Base-by-base conservation (phyloP, 2,888 invertebrate species). In the Dilophus febrilis region DNA sequence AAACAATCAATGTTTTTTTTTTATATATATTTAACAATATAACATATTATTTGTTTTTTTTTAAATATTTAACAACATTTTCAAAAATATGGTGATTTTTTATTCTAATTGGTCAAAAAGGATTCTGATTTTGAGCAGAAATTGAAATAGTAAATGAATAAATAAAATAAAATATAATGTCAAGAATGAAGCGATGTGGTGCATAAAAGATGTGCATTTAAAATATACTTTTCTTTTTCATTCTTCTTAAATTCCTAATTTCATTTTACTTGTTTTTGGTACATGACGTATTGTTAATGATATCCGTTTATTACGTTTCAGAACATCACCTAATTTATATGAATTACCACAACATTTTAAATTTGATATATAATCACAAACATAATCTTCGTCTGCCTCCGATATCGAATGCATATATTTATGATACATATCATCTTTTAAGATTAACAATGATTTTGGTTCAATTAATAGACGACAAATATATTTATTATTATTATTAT, bases 231-330 rank as follows among this genome's bases (percentile, higher is more conserved):
- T n/a, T n/a, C n/a, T n/a, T n/a, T n/a, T n/a, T n/a, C n/a, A n/a
- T n/a, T 22, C 27, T 14, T 38, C 56, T 61, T 64, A 60, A 59
- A 63, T 34, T 38, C 64, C 64, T 53, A 77, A 58, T 64, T 78
- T 81, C 55, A 85, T 68, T 61, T 74, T 75, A 40, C 74, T 73
- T 31, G 85, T 81, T 65, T 86, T 91, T 33, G 91, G 91, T 29
- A 94, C 92, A 71, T 88, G 80, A 56, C 95, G 71, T 49, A 95
- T 88, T 12, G 94, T 95, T 38, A 95, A 61, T 12, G 94, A 95
- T 46, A 92, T 65, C 52, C 95, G 72, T 6, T 80, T 84, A 46
- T 90, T 64, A 47, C 95, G 72, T 12, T 80, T 81, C 18, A 87
- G 50, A 38, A 56, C 59, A 42, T 74, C 64, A 29, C 74, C 76